Evolutionary conservation across 2,113 vertebrate genomes (phyloP).

Genomic region (Lepidothrix coronata): DNA sequence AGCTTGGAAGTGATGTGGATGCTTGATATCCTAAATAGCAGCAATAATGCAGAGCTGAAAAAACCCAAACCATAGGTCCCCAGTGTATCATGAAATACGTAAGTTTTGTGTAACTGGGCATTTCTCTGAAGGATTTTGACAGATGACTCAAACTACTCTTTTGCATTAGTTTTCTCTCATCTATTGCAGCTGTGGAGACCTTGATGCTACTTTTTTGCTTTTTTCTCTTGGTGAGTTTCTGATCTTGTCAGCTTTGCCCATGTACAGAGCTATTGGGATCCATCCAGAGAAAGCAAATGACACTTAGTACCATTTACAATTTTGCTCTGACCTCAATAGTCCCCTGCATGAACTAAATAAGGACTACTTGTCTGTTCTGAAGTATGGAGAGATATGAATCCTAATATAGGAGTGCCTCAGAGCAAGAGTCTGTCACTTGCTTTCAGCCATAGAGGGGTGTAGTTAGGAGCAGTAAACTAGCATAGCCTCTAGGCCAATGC

Average conservation of each 20-base stretch:
- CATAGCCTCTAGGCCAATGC: neutral
- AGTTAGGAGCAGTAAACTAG: neutral
- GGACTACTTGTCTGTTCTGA: slow-evolving; percentile 15
- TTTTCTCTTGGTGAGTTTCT: neutral
- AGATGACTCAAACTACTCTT: neutral
- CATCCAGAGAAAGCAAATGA: slow-evolving; percentile 34
- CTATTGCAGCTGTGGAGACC: neutral
- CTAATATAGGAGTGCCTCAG: slow-evolving; percentile 59
- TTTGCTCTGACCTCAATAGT: neutral
- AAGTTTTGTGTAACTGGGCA: neutral
- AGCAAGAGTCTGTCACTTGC: neutral
- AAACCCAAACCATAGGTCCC: neutral
- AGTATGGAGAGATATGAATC: slow-evolving; percentile 24
- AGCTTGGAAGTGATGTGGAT: neutral
- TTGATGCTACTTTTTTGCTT: neutral
- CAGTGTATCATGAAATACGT: neutral
- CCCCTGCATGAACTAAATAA: slow-evolving; percentile 48
- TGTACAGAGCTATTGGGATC: neutral
- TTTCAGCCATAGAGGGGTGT: slow-evolving; percentile 18
- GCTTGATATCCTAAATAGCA: neutral
- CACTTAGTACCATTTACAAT: neutral
- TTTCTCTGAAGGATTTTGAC: neutral
- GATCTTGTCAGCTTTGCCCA: neutral
- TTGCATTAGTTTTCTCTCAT: neutral
- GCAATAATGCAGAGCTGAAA: neutral